These are phyloP conservation scores for Pseudocheirus occidentalis DNA, from an alignment of 2,797 vertebrate genomes.

Conservation along the genomic window DNA sequence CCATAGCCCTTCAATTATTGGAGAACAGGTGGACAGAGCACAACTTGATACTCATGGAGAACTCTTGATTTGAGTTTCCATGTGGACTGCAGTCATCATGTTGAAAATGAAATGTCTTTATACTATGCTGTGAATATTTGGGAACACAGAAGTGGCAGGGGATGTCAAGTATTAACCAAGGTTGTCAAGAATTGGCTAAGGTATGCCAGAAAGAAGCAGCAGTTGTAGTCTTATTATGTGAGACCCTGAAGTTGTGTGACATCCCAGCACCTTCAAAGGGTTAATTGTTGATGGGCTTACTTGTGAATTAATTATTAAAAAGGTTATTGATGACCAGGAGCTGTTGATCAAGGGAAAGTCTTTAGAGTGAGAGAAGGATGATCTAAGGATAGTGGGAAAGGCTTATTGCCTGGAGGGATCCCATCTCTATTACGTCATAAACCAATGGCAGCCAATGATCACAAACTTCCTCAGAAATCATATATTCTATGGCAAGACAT, in stretches of 20 bases:
- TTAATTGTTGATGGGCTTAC: neutral
- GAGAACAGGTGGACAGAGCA: neutral
- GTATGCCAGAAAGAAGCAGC: neutral
- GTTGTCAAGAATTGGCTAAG: neutral
- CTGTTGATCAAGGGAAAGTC: neutral
- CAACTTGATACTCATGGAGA: neutral
- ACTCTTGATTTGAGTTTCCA: neutral
- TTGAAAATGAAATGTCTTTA: neutral
- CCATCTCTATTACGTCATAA: neutral
- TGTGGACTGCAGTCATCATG: neutral
- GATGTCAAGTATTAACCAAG: neutral
- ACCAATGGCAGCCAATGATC: neutral
- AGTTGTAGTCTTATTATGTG: neutral
- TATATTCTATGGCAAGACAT: neutral
- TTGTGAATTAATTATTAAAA: neutral
- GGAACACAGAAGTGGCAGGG: neutral
- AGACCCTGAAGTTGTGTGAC: neutral
- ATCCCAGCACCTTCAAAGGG: neutral
- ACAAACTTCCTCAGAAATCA: neutral
- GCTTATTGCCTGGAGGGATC: neutral
- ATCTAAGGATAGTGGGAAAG: neutral
- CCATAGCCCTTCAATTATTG: neutral
- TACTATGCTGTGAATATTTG: neutral
- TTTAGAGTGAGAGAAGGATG: neutral
- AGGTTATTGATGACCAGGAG: neutral